Evolutionary conservation across 2,888 invertebrate species (phyloP).

Genomic region (Carterocephalus palaemon): DNA sequence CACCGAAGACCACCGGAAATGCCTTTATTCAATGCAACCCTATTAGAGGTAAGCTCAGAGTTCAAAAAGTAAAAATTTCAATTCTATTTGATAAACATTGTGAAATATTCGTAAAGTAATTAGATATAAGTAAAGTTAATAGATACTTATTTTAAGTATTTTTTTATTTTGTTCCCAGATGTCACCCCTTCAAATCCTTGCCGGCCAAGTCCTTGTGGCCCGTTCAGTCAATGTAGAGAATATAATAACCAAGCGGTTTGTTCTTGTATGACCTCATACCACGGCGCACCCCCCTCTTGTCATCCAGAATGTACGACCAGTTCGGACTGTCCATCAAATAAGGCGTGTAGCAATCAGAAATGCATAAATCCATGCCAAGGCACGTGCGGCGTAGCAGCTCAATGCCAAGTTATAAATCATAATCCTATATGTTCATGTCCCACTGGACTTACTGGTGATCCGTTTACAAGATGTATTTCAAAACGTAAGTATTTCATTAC

Average conservation of each 20-base stretch:
- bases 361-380: slow-evolving; percentile 87
- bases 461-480: slow-evolving; percentile 80
- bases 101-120: too few relatives aligned
- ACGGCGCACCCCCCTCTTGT: slow-evolving; percentile 84
- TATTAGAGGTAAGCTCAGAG: slow-evolving; percentile 76
- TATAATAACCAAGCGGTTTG: slow-evolving; percentile 83
- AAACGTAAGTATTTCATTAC: slow-evolving; percentile 78
- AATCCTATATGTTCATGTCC: slow-evolving; percentile 85
- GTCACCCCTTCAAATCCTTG: slow-evolving; percentile 76
- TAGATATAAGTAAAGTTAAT: too few relatives aligned
- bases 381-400: slow-evolving; percentile 86
- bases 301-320: slow-evolving; percentile 85
- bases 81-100: too few relatives aligned
- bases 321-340: slow-evolving; percentile 83
- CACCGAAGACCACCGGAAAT: slow-evolving; percentile 83
- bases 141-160: too few relatives aligned
- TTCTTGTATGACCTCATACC: slow-evolving; percentile 81
- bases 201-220: slow-evolving; percentile 81
- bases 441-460: slow-evolving; percentile 82
- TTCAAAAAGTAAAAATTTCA: too few relatives aligned
- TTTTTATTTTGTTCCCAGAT: slow-evolving; percentile 39
- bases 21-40: slow-evolving; percentile 83
- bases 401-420: slow-evolving; percentile 87
- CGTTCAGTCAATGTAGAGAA: slow-evolving; percentile 80
- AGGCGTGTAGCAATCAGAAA: slow-evolving; percentile 85